phyloP scores from a whole-genome alignment of 2,888 invertebrate species.

The Polyommatus icarus region DNA sequence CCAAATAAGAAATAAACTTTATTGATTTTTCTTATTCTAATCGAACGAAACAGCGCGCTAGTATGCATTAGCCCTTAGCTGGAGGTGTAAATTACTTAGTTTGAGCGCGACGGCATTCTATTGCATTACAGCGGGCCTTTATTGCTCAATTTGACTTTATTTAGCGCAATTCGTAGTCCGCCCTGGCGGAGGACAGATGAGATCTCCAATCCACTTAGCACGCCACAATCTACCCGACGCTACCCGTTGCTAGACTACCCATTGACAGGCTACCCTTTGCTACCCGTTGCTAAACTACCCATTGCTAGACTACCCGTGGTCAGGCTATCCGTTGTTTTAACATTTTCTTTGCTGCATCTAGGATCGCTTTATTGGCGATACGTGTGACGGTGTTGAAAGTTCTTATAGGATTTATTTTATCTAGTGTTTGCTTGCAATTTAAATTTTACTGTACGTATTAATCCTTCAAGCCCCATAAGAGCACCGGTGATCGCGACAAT shows the following conservation, averaged over 20 bases:
- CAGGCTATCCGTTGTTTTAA: background rate
- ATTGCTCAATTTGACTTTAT: conserved; percentile 81
- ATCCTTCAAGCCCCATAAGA: too few relatives aligned
- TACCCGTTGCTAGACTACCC: conserved; percentile 33
- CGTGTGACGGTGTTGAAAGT: background rate
- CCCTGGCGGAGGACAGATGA: conserved; percentile 76
- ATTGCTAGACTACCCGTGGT: conserved; percentile 34
- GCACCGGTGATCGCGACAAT: too few relatives aligned
- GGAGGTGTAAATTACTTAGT: conserved; percentile 65
- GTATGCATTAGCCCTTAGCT: conserved; percentile 10
- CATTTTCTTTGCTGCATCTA: background rate
- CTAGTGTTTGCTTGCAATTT: background rate
- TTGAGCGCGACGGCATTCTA: conserved; percentile 61
- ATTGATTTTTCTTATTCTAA: too few relatives aligned
- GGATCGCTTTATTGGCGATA: background rate
- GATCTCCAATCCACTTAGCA: conserved; percentile 79
- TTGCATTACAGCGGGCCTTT: conserved; percentile 77
- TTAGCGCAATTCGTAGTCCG: conserved; percentile 69
- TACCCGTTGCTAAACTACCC: background rate
- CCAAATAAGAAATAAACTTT: too few relatives aligned
- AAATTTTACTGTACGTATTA: background rate
- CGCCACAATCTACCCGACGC: conserved; percentile 52
- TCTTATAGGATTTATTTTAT: background rate
- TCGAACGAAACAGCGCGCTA: background rate
- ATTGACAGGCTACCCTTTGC: background rate